Evolutionary conservation across 2,113 vertebrate genomes (phyloP).

Genomic region (Oenanthe oenanthe): DNA sequence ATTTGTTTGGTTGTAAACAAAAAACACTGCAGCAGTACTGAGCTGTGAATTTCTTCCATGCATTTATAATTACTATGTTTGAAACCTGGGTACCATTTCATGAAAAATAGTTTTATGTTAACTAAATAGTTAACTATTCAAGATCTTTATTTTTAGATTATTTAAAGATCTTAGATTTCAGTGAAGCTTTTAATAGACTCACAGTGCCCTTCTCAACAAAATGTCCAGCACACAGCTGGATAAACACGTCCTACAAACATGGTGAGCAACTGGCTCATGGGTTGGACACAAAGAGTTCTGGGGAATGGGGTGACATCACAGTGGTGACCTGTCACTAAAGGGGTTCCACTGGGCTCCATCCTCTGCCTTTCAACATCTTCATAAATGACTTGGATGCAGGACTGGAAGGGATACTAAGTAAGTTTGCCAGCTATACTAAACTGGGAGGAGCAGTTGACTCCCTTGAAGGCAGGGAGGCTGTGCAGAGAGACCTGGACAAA

Average conservation of each 20-base stretch:
- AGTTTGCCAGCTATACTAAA: fast-evolving
- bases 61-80: neutral
- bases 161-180: neutral
- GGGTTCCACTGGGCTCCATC: neutral
- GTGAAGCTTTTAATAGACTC: neutral
- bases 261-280: neutral
- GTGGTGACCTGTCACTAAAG: neutral
- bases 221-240: neutral
- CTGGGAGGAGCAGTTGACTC: neutral
- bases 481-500: neutral
- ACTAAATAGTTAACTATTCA: neutral
- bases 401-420: neutral
- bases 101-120: neutral
- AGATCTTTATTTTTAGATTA: neutral
- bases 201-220: neutral
- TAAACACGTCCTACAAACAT: neutral
- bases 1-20: neutral
- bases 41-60: neutral
- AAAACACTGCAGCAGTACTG: fast-evolving
- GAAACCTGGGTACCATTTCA: neutral
- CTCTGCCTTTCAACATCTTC: neutral
- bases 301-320: neutral
- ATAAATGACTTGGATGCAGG: neutral
- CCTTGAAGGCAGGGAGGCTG: fast-evolving
- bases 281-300: neutral